Base-by-base conservation (phyloP, 1,140 invertebrate species). In the Trichoplusia ni region DNA sequence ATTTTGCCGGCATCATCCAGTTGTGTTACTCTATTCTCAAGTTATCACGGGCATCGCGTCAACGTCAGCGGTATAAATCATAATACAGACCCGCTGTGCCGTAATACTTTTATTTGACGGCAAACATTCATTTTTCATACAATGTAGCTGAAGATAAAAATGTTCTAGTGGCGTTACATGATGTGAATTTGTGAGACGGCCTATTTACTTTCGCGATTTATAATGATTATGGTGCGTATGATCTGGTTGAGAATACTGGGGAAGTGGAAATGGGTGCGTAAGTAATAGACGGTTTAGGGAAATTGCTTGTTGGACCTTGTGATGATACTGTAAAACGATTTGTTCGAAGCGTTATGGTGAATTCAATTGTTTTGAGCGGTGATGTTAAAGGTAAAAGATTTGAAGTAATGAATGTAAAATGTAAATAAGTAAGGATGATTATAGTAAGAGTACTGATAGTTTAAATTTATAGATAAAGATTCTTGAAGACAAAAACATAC, bases 21-120 rank as follows among this genome's bases (percentile, higher is more conserved):
- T 31, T 29, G 29, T 19, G n/a, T n/a, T n/a, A n/a, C 33, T 27
- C 23, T 14, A 14, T 7, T 38, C 18, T 46, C 38, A 46, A 59
- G 56, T 29, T 59, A 25, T 29, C 25, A 46, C 56, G 18, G n/a
- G 13, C 2, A 8, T 35, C 7, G 11, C 14, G 42, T 60, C 42
- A 35, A 47, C n/a, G n/a, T n/a, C n/a, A 47, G 23, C 11, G 29
- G 9, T 35, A 53, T 59, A 59, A 47, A 60, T 60, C 56, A 60
- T 47, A 47, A 60, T 60, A 60, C 40, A 37, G 13, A 6, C 1
- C 19, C 14, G 16, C 40, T 8, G 23, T 13, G 13, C 18, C 29
- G n/a, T 60, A 47, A 60, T 60, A 60, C 29, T 47, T 35, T 60
- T 60, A 60, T 60, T 60, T 60, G 56, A 47, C 56, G 27, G 56